These are phyloP conservation scores for Podocnemis expansa DNA, from an alignment of 2,113 vertebrate genomes.

Conservation along the genomic window DNA sequence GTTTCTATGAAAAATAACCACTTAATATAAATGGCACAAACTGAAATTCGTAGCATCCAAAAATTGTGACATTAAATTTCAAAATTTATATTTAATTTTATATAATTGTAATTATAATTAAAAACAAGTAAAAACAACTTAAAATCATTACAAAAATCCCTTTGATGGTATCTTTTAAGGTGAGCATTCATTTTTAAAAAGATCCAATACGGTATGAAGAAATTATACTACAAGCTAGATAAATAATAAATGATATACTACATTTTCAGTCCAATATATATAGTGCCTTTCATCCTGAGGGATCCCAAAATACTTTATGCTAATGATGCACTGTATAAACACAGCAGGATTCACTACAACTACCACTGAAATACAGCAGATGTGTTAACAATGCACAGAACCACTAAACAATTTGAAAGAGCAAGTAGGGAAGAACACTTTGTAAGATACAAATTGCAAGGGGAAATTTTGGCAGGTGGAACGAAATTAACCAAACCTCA, in stretches of 20 bases:
- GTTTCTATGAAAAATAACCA: background rate
- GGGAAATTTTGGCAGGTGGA: conserved; percentile 26
- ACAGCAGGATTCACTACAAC: background rate
- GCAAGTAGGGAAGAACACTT: background rate
- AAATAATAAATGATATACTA: background rate
- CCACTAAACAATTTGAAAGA: background rate
- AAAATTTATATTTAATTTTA: background rate
- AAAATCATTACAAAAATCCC: background rate
- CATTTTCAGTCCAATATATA: background rate
- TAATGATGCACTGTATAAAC: background rate
- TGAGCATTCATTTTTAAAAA: background rate
- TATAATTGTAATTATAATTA: background rate
- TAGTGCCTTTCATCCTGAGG: background rate
- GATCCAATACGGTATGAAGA: background rate
- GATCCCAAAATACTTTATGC: background rate
- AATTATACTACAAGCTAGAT: background rate
- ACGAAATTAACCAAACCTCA: conserved; percentile 25
- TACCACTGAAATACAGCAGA: background rate
- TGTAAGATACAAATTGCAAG: background rate
- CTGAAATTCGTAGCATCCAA: background rate
- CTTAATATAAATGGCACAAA: background rate
- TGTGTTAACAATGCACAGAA: background rate
- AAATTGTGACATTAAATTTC: background rate
- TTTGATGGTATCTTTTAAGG: background rate
- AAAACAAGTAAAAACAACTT: background rate